Conservation (phyloP, 2,113 vertebrate genomes). For the Sphaerodactylus townsendi region DNA sequence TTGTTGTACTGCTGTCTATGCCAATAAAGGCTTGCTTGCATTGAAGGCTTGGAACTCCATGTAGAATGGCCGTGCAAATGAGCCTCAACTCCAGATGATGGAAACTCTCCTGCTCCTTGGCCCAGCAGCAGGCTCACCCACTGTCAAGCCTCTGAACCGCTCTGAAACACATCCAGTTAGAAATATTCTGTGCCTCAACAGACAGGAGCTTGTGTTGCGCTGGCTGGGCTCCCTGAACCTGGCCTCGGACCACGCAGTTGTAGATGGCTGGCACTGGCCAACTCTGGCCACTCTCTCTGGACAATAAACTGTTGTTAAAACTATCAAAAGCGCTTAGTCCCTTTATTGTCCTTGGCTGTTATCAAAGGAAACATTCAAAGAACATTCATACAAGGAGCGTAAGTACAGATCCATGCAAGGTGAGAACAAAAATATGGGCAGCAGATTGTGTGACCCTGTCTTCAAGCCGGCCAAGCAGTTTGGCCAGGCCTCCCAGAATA, state of each 20-base stretch:
- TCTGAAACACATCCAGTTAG: slow-evolving; percentile 32
- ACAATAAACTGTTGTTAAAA: slow-evolving; percentile 65
- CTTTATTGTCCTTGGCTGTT: slow-evolving; percentile 58
- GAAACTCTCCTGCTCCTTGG: not conserved
- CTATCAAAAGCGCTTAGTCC: slow-evolving; percentile 24
- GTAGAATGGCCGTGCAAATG: too few relatives aligned
- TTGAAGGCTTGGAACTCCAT: too few relatives aligned
- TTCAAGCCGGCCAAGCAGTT: too few relatives aligned
- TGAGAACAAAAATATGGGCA: slow-evolving; percentile 22
- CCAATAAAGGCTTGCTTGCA: too few relatives aligned
- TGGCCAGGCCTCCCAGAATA: too few relatives aligned
- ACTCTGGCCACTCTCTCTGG: slow-evolving; percentile 59
- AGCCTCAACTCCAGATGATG: not conserved
- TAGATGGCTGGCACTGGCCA: slow-evolving; percentile 65
- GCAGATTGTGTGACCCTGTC: not conserved
- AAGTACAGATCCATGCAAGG: slow-evolving; percentile 18
- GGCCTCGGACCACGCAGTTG: slow-evolving; percentile 35
- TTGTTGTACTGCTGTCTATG: too few relatives aligned
- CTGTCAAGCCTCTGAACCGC: not conserved
- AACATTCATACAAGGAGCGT: slow-evolving; percentile 65
- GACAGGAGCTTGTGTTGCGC: slow-evolving; percentile 45
- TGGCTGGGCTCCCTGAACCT: slow-evolving; percentile 45
- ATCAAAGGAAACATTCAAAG: slow-evolving; percentile 63
- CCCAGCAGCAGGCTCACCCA: slow-evolving; percentile 19
- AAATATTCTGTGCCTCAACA: slow-evolving; percentile 31